Evolutionary conservation across 53 echinoderm and acorn worm genomes (phyloP), one percentile per base, ranked within the genome.

Genomic region (Holothuria scabra): DNA sequence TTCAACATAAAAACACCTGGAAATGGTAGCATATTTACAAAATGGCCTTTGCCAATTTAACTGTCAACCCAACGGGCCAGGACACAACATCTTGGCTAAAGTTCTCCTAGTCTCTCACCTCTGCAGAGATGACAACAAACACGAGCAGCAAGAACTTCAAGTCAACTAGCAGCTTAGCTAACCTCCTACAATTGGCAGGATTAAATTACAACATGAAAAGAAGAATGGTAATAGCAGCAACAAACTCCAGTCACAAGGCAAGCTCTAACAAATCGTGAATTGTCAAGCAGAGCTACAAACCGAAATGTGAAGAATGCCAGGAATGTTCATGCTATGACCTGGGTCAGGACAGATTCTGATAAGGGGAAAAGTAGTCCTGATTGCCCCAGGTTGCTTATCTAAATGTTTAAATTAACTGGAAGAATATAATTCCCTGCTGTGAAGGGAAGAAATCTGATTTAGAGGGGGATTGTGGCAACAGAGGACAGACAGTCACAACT

Each of bases 361-460:
- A 72, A 46, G 72, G 48, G 72, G 72, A 24, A 48, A 44, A 72
- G 48, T 72, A 72, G 41, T 46, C 46, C 72, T 46, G 19, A 72
- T 72, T 72, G 72, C 72, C 72, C 72, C 72, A 72, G 72, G 72
- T 32, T 67, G 72, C 72, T 72, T 67, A 71, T 71, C 46, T 46
- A 48, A 71, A 71, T 71, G 71, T 71, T 38, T 67, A 46, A 71
- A 71, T 71, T 71, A n/a, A 71, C 41, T 71, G 46, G 41, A 21
- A 44, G 20, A 28, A 35, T 46, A 71, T 71, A 48, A 24, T 21
- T 71, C 46, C 71, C 71, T 71, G 33, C 71, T 71, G 71, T 52
- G 52, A 52, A 52, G 52, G 52, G 52, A 52, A 52, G 52, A 52
- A 52, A 52, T 52, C 52, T 52, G 52, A 52, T 52, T 52, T 52